Evolutionary conservation across 2,888 invertebrate genomes (phyloP), one percentile per base, ranked within the genome.

Genomic region (Chymomyza fuscimana): DNA sequence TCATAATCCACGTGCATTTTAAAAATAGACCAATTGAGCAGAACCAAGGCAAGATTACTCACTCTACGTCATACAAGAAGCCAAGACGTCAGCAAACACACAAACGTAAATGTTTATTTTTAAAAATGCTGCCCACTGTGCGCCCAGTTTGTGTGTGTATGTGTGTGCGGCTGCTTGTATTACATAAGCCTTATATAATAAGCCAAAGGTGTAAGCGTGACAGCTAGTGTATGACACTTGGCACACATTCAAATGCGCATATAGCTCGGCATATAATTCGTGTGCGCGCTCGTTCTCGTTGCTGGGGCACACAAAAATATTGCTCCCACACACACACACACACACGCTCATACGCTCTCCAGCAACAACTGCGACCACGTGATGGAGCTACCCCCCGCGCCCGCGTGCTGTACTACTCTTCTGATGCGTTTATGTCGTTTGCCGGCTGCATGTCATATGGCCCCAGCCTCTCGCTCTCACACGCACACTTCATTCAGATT

Each of bases 111-210:
- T 46, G 29, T 61, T 32, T 66, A 50, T 63, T 61, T 51, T 56
- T 61, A 61, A 61, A 32, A 68, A 75, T 66, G 56, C 54, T 51
- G 66, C 67, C 76, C 79, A 85, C 86, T 86, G 86, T 84, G 85
- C 86, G 85, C 85, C 76, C 71, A 46, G 70, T 65, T 59, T 65
- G 71, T 76, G 76, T 12, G 12, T 15, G 40, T 32, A 7, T 36
- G 36, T 12, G 40, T 46, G 60, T 65, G 71, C 74, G 76, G 58
- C 29, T 29, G 58, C 5, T 73, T 74, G 7, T 63, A 78, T 88
- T 88, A 89, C 87, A 88, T 88, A 89, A 88, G 80, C 59, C 77
- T 89, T 89, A 88, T 89, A 88, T 89, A 88, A 88, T 52, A 32
- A 58, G 40, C 60, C 77, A 69, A 70, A 16, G 50, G 82, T 63